Evolutionary conservation across 2,888 invertebrate genomes (phyloP), one percentile per base, ranked within the genome.

Genomic region (Harpagoxenus sublaevis): DNA sequence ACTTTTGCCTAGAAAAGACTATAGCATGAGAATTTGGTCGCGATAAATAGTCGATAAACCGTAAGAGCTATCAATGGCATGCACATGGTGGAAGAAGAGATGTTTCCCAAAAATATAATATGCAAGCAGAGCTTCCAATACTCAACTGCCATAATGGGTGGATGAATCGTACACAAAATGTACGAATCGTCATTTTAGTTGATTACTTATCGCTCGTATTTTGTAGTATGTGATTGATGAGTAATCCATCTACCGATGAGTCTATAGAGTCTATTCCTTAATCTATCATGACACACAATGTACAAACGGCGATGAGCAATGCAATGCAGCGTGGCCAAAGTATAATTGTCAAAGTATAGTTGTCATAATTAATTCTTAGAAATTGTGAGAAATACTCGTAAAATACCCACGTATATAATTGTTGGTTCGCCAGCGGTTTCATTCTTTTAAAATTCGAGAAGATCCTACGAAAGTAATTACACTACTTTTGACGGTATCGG

Each of bases 211-310:
- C 23, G 15, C 18, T 45, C 15, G 2, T 31, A 2, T 39, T 23
- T 45, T 45, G 9, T 28, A 28, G 39, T 48, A 35, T 62, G 28
- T 31, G 8, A 83, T 84, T 65, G 82, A 48, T 88, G 87, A 88
- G 48, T 86, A 85, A 87, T 48, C 35, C 74, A 51, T 48, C 18
- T 31, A 71, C 51, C 28, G 51, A 84, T 74, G 74, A 84, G 57
- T 53, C 23, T 45, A 31, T 82, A 23, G 23, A 23, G 23, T 74
- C 42, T 12, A 88, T 88, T 4, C 35, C 35, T 35, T 55, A 71
- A 42, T 35, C 35, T 0, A 35, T 35, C 53, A n/a, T 42, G 23
- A 78, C 28, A 48, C 31, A 12, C 45, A 9, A 60, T n/a, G 62
- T 42, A 45, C 4, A n/a, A 35, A 45, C 18, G 42, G 35, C 53